Evolutionary conservation across 2,797 vertebrate genomes (phyloP).

Genomic region (Sarcoramphus papa): DNA sequence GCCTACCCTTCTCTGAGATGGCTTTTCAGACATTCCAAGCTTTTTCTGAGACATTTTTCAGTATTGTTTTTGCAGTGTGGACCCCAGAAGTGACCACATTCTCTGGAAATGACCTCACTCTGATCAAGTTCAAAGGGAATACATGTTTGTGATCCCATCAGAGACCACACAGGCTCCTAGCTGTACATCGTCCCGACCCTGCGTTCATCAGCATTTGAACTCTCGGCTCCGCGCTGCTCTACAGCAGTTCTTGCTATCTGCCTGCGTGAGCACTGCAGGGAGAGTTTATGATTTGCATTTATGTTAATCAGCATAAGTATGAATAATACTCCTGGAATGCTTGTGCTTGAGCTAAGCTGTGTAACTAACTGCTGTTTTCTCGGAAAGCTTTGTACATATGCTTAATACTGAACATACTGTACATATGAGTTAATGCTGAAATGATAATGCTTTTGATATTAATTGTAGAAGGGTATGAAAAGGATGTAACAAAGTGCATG

Average conservation of each 20-base stretch:
- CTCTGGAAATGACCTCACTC: not conserved
- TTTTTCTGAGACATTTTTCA: not conserved
- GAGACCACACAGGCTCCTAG: not conserved
- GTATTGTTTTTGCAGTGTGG: not conserved
- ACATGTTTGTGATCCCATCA: not conserved
- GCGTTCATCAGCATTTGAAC: not conserved
- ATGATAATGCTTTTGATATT: conserved; percentile 38
- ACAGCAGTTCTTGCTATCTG: not conserved
- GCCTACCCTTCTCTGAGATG: not conserved
- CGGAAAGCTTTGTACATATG: conserved; percentile 14
- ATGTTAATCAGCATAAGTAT: conserved; percentile 57
- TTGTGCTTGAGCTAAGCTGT: conserved; percentile 43
- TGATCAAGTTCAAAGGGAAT: not conserved
- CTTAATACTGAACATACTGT: not conserved
- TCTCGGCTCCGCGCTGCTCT: not conserved
- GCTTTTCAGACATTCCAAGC: not conserved
- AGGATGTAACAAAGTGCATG: conserved; percentile 5
- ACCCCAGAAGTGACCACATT: not conserved
- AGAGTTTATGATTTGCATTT: conserved; percentile 57
- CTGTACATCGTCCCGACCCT: not conserved
- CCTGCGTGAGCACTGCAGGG: not conserved
- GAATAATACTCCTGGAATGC: conserved; percentile 64
- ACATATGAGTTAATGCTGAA: conserved; percentile 17
- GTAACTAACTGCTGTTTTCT: conserved; percentile 21
- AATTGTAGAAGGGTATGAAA: conserved; percentile 30